Evolutionary conservation across 2,888 invertebrate genomes (phyloP), one percentile per base, ranked within the genome.

Genomic region (Anoplius nigerrimus): DNA sequence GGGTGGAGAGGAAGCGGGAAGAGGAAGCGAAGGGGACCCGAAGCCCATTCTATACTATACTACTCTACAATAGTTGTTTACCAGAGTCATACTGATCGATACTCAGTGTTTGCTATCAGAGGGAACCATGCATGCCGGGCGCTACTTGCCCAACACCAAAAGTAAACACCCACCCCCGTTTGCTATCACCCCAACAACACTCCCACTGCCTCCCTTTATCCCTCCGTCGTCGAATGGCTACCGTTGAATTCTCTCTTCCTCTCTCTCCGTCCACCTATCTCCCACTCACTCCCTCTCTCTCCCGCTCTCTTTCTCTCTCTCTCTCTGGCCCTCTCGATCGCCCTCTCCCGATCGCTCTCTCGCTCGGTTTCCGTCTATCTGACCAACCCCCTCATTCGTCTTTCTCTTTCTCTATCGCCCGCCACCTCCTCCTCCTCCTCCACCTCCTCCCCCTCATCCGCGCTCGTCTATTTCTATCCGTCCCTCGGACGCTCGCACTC

Each of bases 1-100:
- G 27, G 6, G 42, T 11, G 34, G 11, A 34, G 34, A 6, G 34
- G 8, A 34, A 6, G 34, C 2, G 34, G 34, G 34, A 6, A 34
- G 34, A 34, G 34, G 34, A 34, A 34, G 34, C 46, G 54, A 53
- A 69, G 67, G 66, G 68, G 65, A 72, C 46, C 70, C 71, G 68
- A 77, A 82, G 80, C 82, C 84, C 82, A 85, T 82, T 84, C 82
- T 82, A 75, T 80, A 82, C 83, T 82, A 82, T 84, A 82, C 83
- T 84, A 83, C 82, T 84, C 82, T 78, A 84, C 87, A 87, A 86
- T 88, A 84, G 86, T 88, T 87, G 87, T 88, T 88, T 88, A 87
- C 87, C 85, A 84, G 84, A 87, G 87, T 85, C 84, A 87, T 86
- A 87, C 87, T 86, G 88, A 87, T 88, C 88, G 88, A 88, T 88